A percentile compares a stretch with the other conserved stretches of the same genome.
Evolutionary conservation across 2,113 vertebrate genomes (phyloP).

Genomic region (Podarcis cretensis): DNA sequence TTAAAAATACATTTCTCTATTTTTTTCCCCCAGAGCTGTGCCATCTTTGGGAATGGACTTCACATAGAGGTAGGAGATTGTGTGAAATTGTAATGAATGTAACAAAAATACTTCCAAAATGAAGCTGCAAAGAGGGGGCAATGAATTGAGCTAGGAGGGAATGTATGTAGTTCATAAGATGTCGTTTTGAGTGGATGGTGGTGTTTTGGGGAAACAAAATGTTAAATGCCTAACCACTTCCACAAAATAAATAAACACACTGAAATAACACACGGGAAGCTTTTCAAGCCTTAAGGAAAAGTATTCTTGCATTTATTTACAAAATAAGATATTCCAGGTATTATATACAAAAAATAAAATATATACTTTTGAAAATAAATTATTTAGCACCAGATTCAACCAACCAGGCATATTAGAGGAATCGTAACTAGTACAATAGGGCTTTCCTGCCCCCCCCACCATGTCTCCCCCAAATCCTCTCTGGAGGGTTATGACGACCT

Average conservation of each 20-base stretch:
- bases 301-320: neutral
- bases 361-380: too few relatives aligned
- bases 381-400: too few relatives aligned
- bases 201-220: neutral
- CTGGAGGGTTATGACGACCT: too few relatives aligned
- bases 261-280: neutral
- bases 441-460: too few relatives aligned
- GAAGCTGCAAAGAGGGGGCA: too few relatives aligned
- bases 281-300: neutral
- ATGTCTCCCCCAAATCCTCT: too few relatives aligned
- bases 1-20: neutral
- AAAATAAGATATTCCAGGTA: neutral
- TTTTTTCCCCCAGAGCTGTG: slow-evolving; percentile 72
- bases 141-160: too few relatives aligned
- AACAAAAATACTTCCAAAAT: neutral
- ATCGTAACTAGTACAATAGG: too few relatives aligned
- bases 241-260: neutral
- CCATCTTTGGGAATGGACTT: slow-evolving; percentile 73
- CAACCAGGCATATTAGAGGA: too few relatives aligned
- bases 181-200: neutral
- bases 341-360: neutral
- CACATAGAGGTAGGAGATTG: slow-evolving; percentile 72
- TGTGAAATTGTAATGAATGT: slow-evolving; percentile 2
- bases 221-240: neutral
- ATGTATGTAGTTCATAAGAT: too few relatives aligned